Conservation (phyloP, 1,140 invertebrate genomes). For the Papilio xuthus region DNA sequence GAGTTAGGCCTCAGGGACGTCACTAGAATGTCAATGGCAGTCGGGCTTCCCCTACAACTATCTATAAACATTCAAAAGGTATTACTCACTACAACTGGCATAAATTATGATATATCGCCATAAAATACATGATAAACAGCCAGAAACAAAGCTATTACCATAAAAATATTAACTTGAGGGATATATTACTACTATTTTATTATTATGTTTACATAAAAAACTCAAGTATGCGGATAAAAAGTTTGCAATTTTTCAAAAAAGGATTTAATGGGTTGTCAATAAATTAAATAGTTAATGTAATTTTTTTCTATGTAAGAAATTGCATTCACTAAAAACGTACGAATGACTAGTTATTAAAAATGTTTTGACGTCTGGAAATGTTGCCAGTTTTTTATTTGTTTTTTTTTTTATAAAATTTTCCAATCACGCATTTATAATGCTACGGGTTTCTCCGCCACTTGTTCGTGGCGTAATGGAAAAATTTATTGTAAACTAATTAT, state of each 20-base stretch:
- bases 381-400: too few relatives aligned
- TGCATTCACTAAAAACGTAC: too few relatives aligned
- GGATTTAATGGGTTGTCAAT: not conserved
- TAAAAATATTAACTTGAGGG: not conserved
- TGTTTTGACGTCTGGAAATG: not conserved
- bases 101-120: slow-evolving; percentile 31
- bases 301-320: too few relatives aligned
- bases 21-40: slow-evolving; percentile 60
- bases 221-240: not conserved
- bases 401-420: too few relatives aligned
- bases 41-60: slow-evolving; percentile 59
- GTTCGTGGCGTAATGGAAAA: not conserved
- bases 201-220: not conserved
- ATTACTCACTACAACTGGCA: slow-evolving; percentile 40
- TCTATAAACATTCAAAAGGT: slow-evolving; percentile 39
- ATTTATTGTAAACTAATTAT: not conserved
- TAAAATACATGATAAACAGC: not conserved
- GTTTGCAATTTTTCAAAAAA: not conserved
- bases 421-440: too few relatives aligned
- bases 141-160: not conserved
- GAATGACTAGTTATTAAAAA: too few relatives aligned
- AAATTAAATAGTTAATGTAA: too few relatives aligned
- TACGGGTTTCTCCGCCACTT: too few relatives aligned
- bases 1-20: slow-evolving; percentile 47
- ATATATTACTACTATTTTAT: slow-evolving; percentile 13